Base-by-base conservation (phyloP, 37 sponge, comb jelly and placozoan species). In the Hormiphora californensis region DNA sequence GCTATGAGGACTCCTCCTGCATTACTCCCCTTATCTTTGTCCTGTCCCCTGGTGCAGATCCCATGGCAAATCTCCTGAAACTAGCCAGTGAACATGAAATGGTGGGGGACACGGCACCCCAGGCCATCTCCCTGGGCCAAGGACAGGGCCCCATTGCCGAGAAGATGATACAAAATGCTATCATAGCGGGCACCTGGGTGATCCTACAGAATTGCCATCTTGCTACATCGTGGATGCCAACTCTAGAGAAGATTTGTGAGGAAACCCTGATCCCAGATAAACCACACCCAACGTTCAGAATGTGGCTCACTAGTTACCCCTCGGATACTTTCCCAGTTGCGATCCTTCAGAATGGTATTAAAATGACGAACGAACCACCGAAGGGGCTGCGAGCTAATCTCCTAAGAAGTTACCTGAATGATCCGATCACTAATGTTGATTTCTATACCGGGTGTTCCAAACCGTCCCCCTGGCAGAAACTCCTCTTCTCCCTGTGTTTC, bases 91-190 rank as follows among this genome's bases (percentile, higher is more conserved):
- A 89, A 35, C 61, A 54, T 21, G 89, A 86, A 1, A 46, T 88
- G 15, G 39, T 49, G 9, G 68, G 68, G 25, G 63, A 54, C 32
- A 81, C 86, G 40, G 63, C 59, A 15, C 85, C 55, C 21, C 73
- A 54, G 55, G 57, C 61, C 34, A 88, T 89, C 7, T 88, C 90
- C 39, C 87, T 89, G 33, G 90, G 90, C 17, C 90, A 89, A 54
- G 90, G 90, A 25, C 90, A 89, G 54, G 90, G 90, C n/a, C 90
- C 90, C 12, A 88, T 89, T 27, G 90, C 90, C 4, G 88, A 53
- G 54, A 54, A 54, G 40, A 88, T 88, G 88, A 89, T 89, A 54
- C 34, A 89, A 12, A 55, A 89, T 54, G 90, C 87, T 15, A 89
- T 89, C 40, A 53, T 61, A 4, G 69, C 37, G 7, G 90, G 90